These are phyloP conservation scores for Chrysotoxum bicinctum DNA, from an alignment of 2,888 invertebrate species.

Conservation along the genomic window DNA sequence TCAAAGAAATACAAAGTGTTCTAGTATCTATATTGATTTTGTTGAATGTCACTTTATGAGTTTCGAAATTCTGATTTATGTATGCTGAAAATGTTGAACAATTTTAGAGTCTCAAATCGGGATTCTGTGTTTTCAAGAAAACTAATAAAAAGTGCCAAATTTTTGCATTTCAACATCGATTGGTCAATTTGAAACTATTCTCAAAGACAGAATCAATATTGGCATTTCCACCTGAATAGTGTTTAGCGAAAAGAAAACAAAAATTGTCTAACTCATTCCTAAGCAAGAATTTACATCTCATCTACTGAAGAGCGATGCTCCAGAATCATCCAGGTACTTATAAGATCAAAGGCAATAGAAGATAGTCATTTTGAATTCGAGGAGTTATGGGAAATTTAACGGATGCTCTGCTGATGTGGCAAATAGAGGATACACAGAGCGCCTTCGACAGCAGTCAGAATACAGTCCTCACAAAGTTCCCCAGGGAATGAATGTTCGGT, in stretches of 20 bases:
- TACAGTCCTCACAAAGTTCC: background rate
- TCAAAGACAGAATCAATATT: background rate
- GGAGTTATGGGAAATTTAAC: conserved; percentile 57
- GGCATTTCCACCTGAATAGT: background rate
- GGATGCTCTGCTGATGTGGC: conserved; percentile 46
- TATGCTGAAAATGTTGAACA: no score
- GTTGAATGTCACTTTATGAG: no score
- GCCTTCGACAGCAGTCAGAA: background rate
- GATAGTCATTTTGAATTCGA: conserved; percentile 56
- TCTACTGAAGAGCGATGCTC: conserved; percentile 40
- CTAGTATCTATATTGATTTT: conserved; percentile 1
- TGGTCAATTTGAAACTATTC: no score
- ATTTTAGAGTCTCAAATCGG: no score
- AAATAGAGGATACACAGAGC: background rate
- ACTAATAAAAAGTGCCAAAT: no score
- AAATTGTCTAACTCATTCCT: conserved; percentile 45
- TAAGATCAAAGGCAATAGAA: conserved; percentile 57
- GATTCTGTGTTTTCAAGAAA: no score
- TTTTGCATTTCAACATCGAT: no score
- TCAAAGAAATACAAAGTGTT: background rate
- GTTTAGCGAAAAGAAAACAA: background rate
- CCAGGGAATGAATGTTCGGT: background rate
- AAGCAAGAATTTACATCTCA: conserved; percentile 39
- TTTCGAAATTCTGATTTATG: background rate
- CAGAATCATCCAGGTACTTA: conserved; percentile 23